Percentiles rank a stretch among this genome's conserved stretches.
These are phyloP conservation scores for Pseudolaguvia tuberculata DNA, from an alignment of 2,113 vertebrate species.

Conservation along the genomic window DNA sequence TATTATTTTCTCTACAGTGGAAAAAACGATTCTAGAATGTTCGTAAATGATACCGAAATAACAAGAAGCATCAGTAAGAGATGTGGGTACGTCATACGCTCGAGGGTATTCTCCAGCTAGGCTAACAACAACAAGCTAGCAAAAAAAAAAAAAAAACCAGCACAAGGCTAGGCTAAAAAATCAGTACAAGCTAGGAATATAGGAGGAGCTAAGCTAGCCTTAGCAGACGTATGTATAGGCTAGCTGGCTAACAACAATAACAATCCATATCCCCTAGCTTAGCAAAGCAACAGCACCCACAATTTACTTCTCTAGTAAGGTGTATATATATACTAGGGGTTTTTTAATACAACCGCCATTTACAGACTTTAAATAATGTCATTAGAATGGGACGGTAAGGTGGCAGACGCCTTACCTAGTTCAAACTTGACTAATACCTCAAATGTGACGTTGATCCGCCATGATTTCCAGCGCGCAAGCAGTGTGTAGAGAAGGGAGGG, in stretches of 20 bases:
- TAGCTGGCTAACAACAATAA: constrained; percentile 15
- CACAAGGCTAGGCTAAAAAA: background rate
- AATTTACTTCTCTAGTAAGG: too few species aligned
- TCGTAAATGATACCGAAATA: background rate
- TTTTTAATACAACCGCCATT: too few species aligned
- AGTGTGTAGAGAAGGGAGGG: constrained; percentile 33
- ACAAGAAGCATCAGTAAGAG: background rate
- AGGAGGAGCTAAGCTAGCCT: background rate
- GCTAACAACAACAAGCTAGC: background rate
- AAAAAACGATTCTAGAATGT: background rate
- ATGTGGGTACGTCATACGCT: constrained; percentile 3
- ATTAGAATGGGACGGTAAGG: constrained; percentile 1
- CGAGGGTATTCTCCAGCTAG: background rate
- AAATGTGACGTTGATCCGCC: constrained; percentile 70
- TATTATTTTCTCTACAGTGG: background rate
- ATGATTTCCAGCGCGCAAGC: constrained; percentile 58
- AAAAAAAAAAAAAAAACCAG: too few species aligned
- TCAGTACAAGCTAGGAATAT: background rate
- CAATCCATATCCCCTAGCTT: background rate
- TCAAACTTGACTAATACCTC: constrained; percentile 60
- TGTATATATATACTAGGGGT: too few species aligned
- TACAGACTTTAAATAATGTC: background rate
- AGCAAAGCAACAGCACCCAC: background rate
- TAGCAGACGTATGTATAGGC: background rate
- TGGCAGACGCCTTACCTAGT: constrained; percentile 62